Evolutionary conservation across 2,797 vertebrate genomes (phyloP).

Genomic region (Knipowitschia caucasica): DNA sequence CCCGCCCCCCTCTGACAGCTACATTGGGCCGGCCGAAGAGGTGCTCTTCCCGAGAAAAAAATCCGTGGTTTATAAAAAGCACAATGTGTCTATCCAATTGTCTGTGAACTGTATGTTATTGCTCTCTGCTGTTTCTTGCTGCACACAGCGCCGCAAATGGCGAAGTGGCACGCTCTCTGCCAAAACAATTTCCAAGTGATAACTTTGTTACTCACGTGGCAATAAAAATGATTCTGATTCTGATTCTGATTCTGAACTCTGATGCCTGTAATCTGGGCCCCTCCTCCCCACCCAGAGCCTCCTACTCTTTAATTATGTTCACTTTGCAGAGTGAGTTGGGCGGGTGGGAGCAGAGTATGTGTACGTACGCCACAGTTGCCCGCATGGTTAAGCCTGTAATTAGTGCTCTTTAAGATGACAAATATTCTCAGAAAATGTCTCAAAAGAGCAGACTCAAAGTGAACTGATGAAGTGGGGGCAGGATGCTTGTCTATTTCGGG

Average conservation of each 20-base stretch:
- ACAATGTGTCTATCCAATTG: no score
- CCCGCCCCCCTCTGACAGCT: no score
- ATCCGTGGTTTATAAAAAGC: no score
- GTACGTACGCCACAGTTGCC: conserved; percentile 45
- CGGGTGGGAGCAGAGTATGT: conserved; percentile 17
- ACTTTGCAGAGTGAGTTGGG: conserved; percentile 45
- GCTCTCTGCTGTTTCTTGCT: no score
- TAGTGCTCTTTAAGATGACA: conserved; percentile 69
- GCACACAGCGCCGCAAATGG: no score
- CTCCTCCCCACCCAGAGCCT: conserved; percentile 46
- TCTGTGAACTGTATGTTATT: no score
- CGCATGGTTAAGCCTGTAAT: conserved; percentile 68
- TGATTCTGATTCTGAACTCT: conserved; percentile 24
- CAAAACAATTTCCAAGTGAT: no score
- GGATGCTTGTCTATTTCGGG: conserved; percentile 12
- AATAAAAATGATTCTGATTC: no score
- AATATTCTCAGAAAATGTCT: conserved; percentile 63
- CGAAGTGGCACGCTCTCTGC: no score
- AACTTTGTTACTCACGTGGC: no score
- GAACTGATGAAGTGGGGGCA: not conserved
- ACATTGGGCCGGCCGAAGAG: no score
- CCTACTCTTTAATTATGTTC: conserved; percentile 69
- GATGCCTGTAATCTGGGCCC: conserved; percentile 47
- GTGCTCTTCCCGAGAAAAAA: no score
- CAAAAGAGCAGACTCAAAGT: conserved; percentile 39